Evolutionary conservation across 2,113 vertebrate species (phyloP), one percentile per base, ranked within the genome.

Genomic region (Amphilophus citrinellus): DNA sequence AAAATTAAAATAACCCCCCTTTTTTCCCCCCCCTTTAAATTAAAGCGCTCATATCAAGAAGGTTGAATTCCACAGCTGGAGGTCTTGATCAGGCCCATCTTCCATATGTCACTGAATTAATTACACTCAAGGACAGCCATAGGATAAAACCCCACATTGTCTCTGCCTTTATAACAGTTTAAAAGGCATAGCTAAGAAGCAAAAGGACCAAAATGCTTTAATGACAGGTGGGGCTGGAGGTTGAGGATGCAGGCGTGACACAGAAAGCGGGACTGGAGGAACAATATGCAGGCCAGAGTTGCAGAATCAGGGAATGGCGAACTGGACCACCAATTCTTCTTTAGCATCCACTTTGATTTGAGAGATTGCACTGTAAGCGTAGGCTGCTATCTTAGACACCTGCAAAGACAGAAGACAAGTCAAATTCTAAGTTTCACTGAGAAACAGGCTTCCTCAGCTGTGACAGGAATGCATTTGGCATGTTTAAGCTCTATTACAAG

Each of bases 321-420:
- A 98, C 95, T 99, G 98, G 92, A 99, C 98, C 91, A 99, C 98
- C 88, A 99, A 96, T 82, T 99, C 98, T 93, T 99, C 97, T 96
- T 98, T 99, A 84, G 97, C 97, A 7, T 99, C 97, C 87, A 99
- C 98, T 82, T 97, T 97, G 94, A 99, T 98, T 96, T 99, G 98
- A 87, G 98, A 99, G 93, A 99, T 98, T 79, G 98, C 98, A 92
- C 98, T 99, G 96, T 96, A 98, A 93, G 98, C 97, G 0, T 98
- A 98, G 20, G 98, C 98, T 62, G 98, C 97, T 94, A 98, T 97
- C 96, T 97, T 98, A 88, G 97, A 97, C 84, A 98, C 97, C 98
- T 99, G 95, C 8, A 71, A 78, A 84, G 17, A 77, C 75, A 90
- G 22, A 53, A 73, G 86, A 71, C 18, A 32, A 53, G 10, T 53